phyloP scores from a whole-genome alignment of 2,888 invertebrate species.

The Temnothorax ravouxi region DNA sequence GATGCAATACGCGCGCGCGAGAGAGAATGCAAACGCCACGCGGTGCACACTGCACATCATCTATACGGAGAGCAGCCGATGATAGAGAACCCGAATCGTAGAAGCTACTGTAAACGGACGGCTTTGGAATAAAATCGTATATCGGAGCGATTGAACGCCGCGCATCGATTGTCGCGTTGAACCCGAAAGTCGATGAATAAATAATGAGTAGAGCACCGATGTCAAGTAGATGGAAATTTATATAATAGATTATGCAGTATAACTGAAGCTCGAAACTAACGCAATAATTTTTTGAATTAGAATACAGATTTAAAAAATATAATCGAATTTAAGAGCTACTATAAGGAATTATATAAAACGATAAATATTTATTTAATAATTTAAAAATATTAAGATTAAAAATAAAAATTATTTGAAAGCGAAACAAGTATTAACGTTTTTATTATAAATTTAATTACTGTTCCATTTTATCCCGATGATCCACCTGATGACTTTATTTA shows the following conservation, averaged over 20 bases:
- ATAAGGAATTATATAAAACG: background rate
- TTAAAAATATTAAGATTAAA: background rate
- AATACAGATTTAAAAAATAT: background rate
- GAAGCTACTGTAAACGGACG: constrained; percentile 18
- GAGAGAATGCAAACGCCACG: constrained; percentile 36
- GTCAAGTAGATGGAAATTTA: background rate
- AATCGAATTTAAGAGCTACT: no score
- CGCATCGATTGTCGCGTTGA: constrained; percentile 8
- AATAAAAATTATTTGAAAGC: background rate
- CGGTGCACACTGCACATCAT: background rate
- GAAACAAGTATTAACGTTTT: no score
- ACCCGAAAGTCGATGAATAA: constrained; percentile 2
- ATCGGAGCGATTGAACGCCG: background rate
- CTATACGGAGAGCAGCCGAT: background rate
- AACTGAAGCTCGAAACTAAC: background rate
- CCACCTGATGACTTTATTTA: background rate
- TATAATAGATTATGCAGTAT: background rate
- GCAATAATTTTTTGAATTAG: background rate
- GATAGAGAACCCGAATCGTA: constrained; percentile 8
- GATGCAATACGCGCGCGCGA: background rate
- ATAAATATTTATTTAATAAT: background rate
- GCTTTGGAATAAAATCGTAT: constrained; percentile 37
- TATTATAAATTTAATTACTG: background rate
- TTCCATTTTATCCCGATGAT: background rate
- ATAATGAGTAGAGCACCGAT: background rate